These are phyloP conservation scores for Chelonus insularis DNA, from an alignment of 1,140 invertebrate species.

Conservation along the genomic window DNA sequence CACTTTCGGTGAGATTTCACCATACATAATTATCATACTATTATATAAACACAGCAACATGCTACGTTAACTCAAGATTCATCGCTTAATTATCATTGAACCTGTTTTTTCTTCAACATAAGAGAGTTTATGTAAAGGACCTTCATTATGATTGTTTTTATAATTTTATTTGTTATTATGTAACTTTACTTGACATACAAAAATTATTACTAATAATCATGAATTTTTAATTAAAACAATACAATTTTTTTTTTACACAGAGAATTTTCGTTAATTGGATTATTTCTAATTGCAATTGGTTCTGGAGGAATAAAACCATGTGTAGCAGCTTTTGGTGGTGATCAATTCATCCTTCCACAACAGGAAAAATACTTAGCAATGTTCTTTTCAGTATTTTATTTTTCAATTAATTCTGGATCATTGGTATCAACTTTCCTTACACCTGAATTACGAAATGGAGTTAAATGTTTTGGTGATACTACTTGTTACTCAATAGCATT, in stretches of 20 bases:
- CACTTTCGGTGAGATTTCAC: slow-evolving; percentile 8
- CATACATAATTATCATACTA: too few species aligned
- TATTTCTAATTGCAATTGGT: slow-evolving; percentile 83
- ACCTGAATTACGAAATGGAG: slow-evolving; percentile 80
- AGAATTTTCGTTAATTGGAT: slow-evolving; percentile 74
- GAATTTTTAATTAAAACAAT: background rate
- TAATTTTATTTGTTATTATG: too few species aligned
- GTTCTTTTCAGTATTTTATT: slow-evolving; percentile 94
- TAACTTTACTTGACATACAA: too few species aligned
- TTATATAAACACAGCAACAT: too few species aligned
- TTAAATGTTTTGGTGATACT: slow-evolving; percentile 79
- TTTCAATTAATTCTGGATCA: slow-evolving; percentile 90
- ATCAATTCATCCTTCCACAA: slow-evolving; percentile 86
- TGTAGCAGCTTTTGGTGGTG: slow-evolving; percentile 95
- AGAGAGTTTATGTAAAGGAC: too few species aligned
- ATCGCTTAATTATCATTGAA: too few species aligned
- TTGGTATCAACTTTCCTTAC: slow-evolving; percentile 88
- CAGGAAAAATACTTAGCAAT: slow-evolving; percentile 75
- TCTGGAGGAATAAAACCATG: slow-evolving; percentile 98
- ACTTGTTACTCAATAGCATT: slow-evolving; percentile 91
- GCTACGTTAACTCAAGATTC: too few species aligned
- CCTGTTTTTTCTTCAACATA: too few species aligned
- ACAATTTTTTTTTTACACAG: slow-evolving; percentile 56
- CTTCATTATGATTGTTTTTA: too few species aligned
- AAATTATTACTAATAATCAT: too few species aligned